phyloP scores from a whole-genome alignment of 2,113 vertebrate genomes.

The Recurvirostra avosetta region DNA sequence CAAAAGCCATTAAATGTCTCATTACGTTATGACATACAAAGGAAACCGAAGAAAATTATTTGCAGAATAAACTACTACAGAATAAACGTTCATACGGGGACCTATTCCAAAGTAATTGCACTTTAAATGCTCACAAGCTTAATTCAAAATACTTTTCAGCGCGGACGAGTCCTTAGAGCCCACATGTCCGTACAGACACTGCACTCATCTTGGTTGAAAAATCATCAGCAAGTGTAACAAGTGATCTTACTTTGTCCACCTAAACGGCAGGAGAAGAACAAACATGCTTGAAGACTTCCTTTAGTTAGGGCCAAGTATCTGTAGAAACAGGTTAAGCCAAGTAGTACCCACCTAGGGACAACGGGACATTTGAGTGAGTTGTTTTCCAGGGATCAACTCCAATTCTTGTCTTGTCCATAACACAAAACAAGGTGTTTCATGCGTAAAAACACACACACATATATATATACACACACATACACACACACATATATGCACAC shows the following conservation, averaged over 20 bases:
- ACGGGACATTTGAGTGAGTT: accelerated
- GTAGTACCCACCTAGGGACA: background rate
- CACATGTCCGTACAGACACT: accelerated
- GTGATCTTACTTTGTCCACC: background rate
- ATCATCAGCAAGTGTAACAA: background rate
- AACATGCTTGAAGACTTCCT: background rate
- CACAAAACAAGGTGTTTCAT: background rate
- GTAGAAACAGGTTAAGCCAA: background rate
- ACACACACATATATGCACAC: background rate
- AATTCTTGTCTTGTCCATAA: background rate
- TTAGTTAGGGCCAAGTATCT: background rate
- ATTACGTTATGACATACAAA: background rate
- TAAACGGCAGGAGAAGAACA: background rate
- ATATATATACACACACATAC: accelerated
- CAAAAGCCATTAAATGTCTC: background rate
- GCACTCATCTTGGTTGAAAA: background rate
- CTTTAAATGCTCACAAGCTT: background rate
- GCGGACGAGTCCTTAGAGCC: background rate
- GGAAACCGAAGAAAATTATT: background rate
- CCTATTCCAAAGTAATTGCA: background rate
- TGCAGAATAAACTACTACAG: background rate
- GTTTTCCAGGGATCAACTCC: background rate
- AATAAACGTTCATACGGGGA: background rate
- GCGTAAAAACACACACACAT: too few species aligned
- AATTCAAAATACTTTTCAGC: background rate